phyloP scores from a whole-genome alignment of 2,888 invertebrate species.

The Diplolepis rosae region DNA sequence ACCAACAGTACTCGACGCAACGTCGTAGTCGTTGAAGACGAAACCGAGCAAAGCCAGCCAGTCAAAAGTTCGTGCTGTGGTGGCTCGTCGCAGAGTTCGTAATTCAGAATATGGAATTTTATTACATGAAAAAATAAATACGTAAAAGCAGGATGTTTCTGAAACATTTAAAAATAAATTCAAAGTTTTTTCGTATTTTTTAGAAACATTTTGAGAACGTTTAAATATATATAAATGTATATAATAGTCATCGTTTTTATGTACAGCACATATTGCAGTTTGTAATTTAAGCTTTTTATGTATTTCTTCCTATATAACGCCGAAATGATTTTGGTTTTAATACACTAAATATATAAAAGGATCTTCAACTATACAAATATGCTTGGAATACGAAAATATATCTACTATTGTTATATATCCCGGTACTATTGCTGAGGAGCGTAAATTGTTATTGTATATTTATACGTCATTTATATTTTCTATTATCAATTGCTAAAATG shows the following conservation, averaged over 20 bases:
- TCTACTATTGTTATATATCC: not conserved
- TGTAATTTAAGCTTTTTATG: too few species aligned
- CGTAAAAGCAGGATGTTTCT: not conserved
- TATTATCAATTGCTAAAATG: not conserved
- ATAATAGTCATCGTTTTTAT: constrained; percentile 42
- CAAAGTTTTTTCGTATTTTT: not conserved
- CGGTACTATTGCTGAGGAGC: too few species aligned
- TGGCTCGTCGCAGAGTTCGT: constrained; percentile 54
- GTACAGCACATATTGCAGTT: not conserved
- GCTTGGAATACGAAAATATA: not conserved
- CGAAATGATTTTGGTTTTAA: not conserved
- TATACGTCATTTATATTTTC: not conserved
- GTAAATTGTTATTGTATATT: not conserved
- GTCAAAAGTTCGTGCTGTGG: constrained; percentile 72
- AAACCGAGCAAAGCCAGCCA: constrained; percentile 62
- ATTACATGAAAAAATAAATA: not conserved
- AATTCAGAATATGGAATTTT: constrained; percentile 34
- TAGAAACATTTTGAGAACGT: not conserved
- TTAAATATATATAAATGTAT: constrained; percentile 36
- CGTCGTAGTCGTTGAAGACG: constrained; percentile 74
- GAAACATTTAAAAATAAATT: not conserved
- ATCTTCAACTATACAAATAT: not conserved
- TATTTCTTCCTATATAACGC: too few species aligned
- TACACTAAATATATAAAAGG: not conserved
- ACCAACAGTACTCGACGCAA: constrained; percentile 73